Evolutionary conservation across 2,113 vertebrate species (phyloP).

Genomic region (Suricata suricatta): DNA sequence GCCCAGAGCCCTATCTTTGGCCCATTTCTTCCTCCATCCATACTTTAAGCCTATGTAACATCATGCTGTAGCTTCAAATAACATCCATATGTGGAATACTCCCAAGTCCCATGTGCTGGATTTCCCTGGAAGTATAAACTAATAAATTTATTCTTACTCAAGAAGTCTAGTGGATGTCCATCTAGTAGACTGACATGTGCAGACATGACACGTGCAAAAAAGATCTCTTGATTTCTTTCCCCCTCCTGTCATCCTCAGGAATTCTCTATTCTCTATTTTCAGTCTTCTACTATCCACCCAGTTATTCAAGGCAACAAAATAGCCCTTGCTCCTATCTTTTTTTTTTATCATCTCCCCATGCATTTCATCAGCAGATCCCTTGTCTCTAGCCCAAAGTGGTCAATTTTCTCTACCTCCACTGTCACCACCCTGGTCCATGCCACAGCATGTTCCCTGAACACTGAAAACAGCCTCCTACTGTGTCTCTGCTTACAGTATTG

Average conservation of each 20-base stretch:
- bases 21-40: neutral
- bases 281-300: neutral
- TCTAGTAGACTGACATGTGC: too few species aligned
- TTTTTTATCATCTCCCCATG: neutral
- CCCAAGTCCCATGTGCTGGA: neutral
- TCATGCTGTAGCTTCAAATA: neutral
- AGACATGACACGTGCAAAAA: neutral
- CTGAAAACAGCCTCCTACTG: neutral
- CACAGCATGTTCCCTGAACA: neutral
- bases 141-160: neutral
- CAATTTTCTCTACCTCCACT: neutral
- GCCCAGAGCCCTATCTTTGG: neutral
- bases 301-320: neutral
- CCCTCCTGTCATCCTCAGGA: neutral
- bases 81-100: neutral
- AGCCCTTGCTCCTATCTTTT: too few species aligned
- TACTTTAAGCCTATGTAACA: neutral
- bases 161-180: neutral
- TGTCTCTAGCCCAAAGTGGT: neutral
- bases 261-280: neutral
- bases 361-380: too few species aligned
- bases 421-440: neutral
- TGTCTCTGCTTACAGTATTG: accelerated
- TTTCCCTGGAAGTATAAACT: neutral
- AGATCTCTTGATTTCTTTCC: neutral